Conservation (phyloP, 2,113 vertebrate genomes). For the Cinclus mexicanus region DNA sequence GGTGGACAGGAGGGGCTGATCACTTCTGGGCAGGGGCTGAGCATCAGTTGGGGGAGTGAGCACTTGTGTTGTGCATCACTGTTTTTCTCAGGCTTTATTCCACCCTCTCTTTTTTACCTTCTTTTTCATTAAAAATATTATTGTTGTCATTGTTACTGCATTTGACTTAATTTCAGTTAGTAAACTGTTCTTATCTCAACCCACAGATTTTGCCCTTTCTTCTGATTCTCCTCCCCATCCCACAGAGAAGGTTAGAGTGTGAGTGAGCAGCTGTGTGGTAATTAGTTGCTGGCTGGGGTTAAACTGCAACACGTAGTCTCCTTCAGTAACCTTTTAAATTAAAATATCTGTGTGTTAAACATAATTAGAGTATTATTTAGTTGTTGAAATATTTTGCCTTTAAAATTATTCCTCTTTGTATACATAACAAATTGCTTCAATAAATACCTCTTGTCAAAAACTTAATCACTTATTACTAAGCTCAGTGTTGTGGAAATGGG, state of each 20-base stretch:
- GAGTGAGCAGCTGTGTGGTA: neutral
- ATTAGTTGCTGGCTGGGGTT: neutral
- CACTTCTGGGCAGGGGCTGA: too few species aligned
- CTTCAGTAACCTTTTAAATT: neutral
- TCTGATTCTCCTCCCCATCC: neutral
- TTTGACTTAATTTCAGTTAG: neutral
- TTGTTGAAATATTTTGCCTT: neutral
- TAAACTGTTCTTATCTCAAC: neutral
- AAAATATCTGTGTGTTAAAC: neutral
- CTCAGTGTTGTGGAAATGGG: neutral
- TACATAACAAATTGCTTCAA: neutral
- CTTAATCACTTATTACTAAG: neutral
- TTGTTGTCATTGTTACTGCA: neutral
- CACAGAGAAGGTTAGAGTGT: neutral
- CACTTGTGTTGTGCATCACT: neutral
- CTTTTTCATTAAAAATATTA: neutral
- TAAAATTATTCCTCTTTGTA: neutral
- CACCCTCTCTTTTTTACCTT: neutral
- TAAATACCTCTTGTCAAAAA: neutral
- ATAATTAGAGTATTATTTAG: neutral
- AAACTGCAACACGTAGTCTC: neutral
- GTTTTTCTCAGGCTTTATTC: neutral
- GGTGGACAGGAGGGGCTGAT: neutral
- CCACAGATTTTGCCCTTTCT: neutral
- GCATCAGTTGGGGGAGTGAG: accelerated